These are phyloP conservation scores for Melinaea menophilus DNA, from an alignment of 2,888 invertebrate species.

Conservation along the genomic window DNA sequence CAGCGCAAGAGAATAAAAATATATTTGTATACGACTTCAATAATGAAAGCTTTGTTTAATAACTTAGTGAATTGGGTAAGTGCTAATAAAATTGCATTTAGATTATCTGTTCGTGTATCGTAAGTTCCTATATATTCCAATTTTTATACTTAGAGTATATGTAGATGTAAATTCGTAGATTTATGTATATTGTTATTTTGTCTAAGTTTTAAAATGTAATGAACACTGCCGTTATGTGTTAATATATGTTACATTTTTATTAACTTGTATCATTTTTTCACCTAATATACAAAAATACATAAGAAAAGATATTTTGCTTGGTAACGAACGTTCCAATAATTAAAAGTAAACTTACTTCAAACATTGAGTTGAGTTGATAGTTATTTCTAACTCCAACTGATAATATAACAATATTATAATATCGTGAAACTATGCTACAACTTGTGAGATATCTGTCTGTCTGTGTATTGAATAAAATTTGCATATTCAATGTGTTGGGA, in stretches of 20 bases:
- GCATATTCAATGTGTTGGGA: slow-evolving; percentile 17
- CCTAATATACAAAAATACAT: not conserved
- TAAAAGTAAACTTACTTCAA: not conserved
- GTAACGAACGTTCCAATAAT: not conserved
- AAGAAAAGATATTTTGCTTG: not conserved
- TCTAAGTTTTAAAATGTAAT: slow-evolving; percentile 29
- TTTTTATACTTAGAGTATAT: slow-evolving; percentile 30
- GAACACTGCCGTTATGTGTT: slow-evolving; percentile 38
- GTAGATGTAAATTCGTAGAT: slow-evolving; percentile 25
- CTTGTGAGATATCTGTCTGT: slow-evolving; percentile 13
- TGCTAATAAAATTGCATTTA: slow-evolving; percentile 54
- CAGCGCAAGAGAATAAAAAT: slow-evolving; percentile 63
- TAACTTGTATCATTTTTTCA: slow-evolving; percentile 8
- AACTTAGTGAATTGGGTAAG: slow-evolving; percentile 37
- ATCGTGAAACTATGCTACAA: too few relatives aligned
- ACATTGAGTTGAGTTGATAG: not conserved
- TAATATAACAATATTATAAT: too few relatives aligned
- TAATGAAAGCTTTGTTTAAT: slow-evolving; percentile 71
- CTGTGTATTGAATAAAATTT: slow-evolving; percentile 21
- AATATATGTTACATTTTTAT: slow-evolving; percentile 34
- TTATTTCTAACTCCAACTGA: too few relatives aligned
- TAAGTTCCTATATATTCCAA: slow-evolving; percentile 37
- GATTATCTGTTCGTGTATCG: slow-evolving; percentile 13
- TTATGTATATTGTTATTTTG: slow-evolving; percentile 18
- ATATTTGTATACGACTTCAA: slow-evolving; percentile 75